These are phyloP conservation scores for Volucella bombylans DNA, from an alignment of 2,888 invertebrate species.

Conservation along the genomic window DNA sequence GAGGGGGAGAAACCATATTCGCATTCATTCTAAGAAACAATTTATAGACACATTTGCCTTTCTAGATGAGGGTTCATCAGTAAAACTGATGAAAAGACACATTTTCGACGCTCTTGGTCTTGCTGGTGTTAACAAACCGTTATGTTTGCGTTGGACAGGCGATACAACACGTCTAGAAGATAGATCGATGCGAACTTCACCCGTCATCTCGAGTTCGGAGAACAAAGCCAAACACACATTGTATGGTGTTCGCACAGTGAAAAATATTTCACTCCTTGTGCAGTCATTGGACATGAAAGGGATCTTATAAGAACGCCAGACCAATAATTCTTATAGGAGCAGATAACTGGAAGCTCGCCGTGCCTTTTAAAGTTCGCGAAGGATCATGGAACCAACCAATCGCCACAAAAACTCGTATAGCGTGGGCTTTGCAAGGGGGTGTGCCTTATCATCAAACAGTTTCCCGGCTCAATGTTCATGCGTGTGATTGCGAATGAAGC, in stretches of 20 bases:
- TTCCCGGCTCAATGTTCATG: too few species aligned
- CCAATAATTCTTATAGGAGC: constrained; percentile 47
- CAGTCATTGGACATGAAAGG: constrained; percentile 23
- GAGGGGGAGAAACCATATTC: constrained; percentile 9
- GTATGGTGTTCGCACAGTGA: constrained; percentile 27
- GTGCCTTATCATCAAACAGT: not conserved
- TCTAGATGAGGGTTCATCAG: constrained; percentile 32
- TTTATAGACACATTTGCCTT: constrained; percentile 29
- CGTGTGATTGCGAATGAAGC: constrained; percentile 50
- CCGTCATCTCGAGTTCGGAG: not conserved
- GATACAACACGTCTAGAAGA: constrained; percentile 33
- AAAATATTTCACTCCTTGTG: constrained; percentile 31
- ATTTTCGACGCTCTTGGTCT: constrained; percentile 25
- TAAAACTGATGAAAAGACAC: constrained; percentile 23
- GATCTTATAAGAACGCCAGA: not conserved
- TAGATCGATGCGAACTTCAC: not conserved
- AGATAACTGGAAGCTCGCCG: constrained; percentile 48
- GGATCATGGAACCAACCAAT: constrained; percentile 53
- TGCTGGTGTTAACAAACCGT: constrained; percentile 4
- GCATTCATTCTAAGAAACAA: constrained; percentile 8
- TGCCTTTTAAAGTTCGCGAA: constrained; percentile 48
- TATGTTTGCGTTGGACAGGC: constrained; percentile 44
- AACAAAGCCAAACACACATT: constrained; percentile 3
- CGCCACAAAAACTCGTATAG: constrained; percentile 61
- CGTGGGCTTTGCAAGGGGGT: constrained; percentile 61